Conservation (phyloP, 64 coral and sea anemone species). For the Hydrozoanthus tunicans region DNA sequence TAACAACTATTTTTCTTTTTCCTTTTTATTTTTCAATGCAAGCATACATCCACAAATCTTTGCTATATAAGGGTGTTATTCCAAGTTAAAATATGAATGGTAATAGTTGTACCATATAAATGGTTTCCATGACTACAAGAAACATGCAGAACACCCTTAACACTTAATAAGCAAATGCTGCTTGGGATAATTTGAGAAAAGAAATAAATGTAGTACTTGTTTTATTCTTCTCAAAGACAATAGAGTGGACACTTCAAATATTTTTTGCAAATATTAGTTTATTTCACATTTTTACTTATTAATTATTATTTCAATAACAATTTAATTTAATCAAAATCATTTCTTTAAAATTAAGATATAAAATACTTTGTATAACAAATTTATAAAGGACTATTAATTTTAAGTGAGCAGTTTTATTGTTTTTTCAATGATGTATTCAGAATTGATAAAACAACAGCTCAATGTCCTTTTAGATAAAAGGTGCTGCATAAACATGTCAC, state of each 20-base stretch:
- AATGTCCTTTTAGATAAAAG: too few species aligned
- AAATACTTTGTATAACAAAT: neutral
- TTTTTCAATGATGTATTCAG: neutral
- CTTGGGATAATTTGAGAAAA: neutral
- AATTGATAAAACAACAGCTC: too few species aligned
- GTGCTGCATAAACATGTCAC: too few species aligned
- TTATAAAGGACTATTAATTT: neutral
- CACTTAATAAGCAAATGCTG: neutral
- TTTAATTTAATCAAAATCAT: neutral
- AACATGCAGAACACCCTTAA: neutral
- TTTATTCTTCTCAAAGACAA: neutral
- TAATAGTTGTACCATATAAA: neutral
- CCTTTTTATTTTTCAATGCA: neutral
- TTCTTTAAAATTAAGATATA: neutral
- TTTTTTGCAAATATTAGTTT: neutral
- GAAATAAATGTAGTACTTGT: neutral
- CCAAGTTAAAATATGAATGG: neutral
- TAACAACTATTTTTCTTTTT: neutral
- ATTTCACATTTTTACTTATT: neutral
- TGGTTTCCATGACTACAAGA: neutral
- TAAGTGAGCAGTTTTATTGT: neutral
- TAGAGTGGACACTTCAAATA: neutral
- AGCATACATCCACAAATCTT: neutral
- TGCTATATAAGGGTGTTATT: neutral
- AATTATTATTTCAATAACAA: constrained; percentile 11